Base-by-base conservation (phyloP, 2,888 invertebrate species). In the Hirtodrosophila cameraria region DNA sequence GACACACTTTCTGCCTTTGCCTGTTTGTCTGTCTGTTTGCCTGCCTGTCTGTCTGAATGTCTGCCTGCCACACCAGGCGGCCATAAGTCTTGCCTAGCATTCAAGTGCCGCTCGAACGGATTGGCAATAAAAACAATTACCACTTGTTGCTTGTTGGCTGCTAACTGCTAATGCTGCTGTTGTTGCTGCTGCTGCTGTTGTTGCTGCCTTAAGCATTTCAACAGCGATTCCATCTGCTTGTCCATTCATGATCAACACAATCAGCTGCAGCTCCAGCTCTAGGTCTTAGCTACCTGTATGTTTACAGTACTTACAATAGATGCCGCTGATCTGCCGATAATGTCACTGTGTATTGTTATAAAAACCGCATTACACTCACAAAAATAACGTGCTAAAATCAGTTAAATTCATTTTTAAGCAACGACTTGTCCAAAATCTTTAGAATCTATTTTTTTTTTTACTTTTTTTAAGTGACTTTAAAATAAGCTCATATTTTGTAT, bases 81-180 rank as follows among this genome's bases (percentile, higher is more conserved):
- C 46, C 41, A 58, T 67, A 67, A 46, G 54, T 67, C 53, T 67
- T 54, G 48, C 25, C 68, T 67, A 54, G 55, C 54, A 67, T 58
- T 72, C 68, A 72, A 62, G 63, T 72, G 72, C 73, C 72, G 72
- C 72, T 72, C 58, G 45, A 71, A 16, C 73, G 67, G 38, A 72
- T 77, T 81, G 81, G 78, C 65, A 73, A 84, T 84, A 81, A 78
- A 80, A 81, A 81, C 80, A 84, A 81, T 81, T 84, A 81, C 80
- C 79, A 80, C 83, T 76, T 63, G 20, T 42, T 20, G 33, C 33
- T 9, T 16, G 41, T 9, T 9, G 27, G 4, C 25, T n/a, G 25
- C 20, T 38, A 33, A 2, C 39, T 16, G 20, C 12, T n/a, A n/a
- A n/a, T n/a, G n/a, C 9, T 13, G 12, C 12, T 39, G 27, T 9